Percentiles rank a stretch among this genome's conserved stretches.
Conservation (phyloP, 2,113 vertebrate species). For the Ciconia boyciana region DNA sequence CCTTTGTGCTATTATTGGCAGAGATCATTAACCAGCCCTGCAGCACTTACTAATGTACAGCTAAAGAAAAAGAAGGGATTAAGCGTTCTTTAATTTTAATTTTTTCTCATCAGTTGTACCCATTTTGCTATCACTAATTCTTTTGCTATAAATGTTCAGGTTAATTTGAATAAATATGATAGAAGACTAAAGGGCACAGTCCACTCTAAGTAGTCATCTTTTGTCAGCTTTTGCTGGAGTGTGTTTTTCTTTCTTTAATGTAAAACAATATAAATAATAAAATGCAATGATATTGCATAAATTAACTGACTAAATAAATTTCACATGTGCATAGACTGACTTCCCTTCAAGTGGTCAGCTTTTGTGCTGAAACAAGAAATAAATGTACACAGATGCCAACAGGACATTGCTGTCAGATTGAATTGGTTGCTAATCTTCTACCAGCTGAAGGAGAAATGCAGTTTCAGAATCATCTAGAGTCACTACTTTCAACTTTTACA, state of each 20-base stretch:
- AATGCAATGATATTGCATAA: neutral
- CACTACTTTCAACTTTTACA: neutral
- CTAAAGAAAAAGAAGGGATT: neutral
- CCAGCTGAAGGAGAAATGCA: neutral
- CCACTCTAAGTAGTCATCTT: neutral
- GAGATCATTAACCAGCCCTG: neutral
- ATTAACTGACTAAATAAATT: neutral
- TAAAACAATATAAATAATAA: neutral
- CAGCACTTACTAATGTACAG: neutral
- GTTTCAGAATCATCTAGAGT: neutral
- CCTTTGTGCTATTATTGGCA: neutral
- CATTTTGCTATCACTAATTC: neutral
- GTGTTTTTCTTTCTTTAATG: neutral
- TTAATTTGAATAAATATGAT: slow-evolving; percentile 10
- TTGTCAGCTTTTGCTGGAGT: neutral
- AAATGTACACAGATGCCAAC: neutral
- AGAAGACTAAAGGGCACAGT: neutral
- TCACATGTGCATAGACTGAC: neutral
- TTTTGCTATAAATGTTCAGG: neutral
- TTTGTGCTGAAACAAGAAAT: neutral
- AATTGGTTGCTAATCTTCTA: neutral
- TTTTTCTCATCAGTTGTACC: neutral
- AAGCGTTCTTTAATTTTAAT: neutral
- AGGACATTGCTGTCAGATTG: neutral
- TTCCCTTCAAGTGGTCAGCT: neutral